Conservation (phyloP, 2,888 invertebrate species). For the Tetrapedia diversipes region DNA sequence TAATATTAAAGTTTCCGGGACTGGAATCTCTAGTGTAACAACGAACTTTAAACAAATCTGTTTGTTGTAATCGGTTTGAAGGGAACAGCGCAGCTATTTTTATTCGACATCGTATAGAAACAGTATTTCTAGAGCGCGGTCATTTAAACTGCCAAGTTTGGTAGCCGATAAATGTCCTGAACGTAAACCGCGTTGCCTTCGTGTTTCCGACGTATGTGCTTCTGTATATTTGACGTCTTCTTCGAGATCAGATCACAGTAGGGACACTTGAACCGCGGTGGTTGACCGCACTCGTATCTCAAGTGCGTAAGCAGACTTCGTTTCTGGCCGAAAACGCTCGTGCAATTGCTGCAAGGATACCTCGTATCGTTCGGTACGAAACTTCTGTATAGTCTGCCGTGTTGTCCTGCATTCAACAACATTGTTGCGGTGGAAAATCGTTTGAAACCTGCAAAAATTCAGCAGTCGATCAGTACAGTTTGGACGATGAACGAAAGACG, state of each 20-base stretch:
- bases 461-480: conserved; percentile 33
- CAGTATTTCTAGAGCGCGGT: neutral
- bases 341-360: conserved; percentile 75
- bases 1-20: no score
- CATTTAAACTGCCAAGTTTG: conserved; percentile 26
- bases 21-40: no score
- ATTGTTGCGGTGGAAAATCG: conserved; percentile 34
- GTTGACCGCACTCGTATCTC: conserved; percentile 79
- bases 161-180: conserved; percentile 62
- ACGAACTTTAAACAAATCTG: no score
- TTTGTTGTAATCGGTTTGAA: no score
- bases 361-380: conserved; percentile 17
- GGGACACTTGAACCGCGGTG: conserved; percentile 80
- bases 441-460: conserved; percentile 57
- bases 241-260: conserved; percentile 77
- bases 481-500: neutral
- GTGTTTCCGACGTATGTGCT: conserved; percentile 74
- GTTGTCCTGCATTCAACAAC: conserved; percentile 27
- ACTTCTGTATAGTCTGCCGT: conserved; percentile 34
- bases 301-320: conserved; percentile 73
- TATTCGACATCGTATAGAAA: neutral
- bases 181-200: conserved; percentile 67
- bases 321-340: conserved; percentile 72
- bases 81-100: no score
- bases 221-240: conserved; percentile 75